Conservation (phyloP, 2,888 invertebrate species). For the Drosophila nigricruria region DNA sequence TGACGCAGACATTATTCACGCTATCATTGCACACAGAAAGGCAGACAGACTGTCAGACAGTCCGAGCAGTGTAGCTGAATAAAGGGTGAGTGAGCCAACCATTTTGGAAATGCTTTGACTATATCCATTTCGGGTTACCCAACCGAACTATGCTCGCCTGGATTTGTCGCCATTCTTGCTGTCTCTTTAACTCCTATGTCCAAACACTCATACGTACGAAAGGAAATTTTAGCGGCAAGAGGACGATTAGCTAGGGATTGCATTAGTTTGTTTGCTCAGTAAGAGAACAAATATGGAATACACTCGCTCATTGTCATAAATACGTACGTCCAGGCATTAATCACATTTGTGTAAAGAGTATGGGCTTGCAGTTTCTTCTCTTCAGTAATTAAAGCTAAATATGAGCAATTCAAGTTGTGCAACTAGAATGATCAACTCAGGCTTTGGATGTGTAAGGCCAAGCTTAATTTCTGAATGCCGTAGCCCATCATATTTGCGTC, state of each 20-base stretch:
- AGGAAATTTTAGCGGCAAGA: slow-evolving; percentile 31
- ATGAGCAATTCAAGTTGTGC: neutral
- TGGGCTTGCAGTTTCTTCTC: slow-evolving; percentile 20
- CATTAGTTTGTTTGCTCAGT: slow-evolving; percentile 52
- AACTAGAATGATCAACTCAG: neutral
- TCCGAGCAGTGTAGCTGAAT: slow-evolving; percentile 2
- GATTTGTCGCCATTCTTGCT: slow-evolving; percentile 23
- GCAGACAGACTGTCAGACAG: slow-evolving; percentile 15
- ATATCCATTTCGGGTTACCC: slow-evolving; percentile 50
- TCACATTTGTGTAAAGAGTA: slow-evolving; percentile 28
- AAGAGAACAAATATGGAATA: slow-evolving; percentile 24
- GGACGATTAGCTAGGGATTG: slow-evolving; percentile 57
- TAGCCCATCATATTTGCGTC: neutral
- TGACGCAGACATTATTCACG: slow-evolving; percentile 81
- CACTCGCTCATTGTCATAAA: slow-evolving; percentile 8
- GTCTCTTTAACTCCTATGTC: slow-evolving; percentile 36
- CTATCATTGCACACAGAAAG: slow-evolving; percentile 69
- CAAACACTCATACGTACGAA: slow-evolving; percentile 22
- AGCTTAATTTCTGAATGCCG: neutral
- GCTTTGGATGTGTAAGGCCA: neutral
- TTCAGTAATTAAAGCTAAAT: slow-evolving; percentile 33
- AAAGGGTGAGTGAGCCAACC: neutral
- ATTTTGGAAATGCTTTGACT: slow-evolving; percentile 45
- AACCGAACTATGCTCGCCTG: slow-evolving; percentile 49
- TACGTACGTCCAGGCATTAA: slow-evolving; percentile 32